Evolutionary conservation across 1,140 invertebrate species (phyloP).

Genomic region (Euwallacea similis): DNA sequence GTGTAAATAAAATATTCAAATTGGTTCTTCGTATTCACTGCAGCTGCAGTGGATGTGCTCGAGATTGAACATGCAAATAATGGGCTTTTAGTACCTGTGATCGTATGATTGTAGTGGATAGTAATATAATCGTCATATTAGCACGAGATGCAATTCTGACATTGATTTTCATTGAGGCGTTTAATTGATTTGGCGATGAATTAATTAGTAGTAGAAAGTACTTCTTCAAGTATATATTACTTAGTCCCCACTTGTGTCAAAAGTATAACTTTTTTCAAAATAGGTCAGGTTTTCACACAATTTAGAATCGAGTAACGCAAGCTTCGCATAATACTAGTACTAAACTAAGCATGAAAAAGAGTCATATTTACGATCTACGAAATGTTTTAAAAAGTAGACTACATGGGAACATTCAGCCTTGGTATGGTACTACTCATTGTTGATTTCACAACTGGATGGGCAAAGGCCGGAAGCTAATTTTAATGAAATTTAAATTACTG

Average conservation of each 20-base stretch:
- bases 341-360: neutral
- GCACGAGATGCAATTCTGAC: conserved; percentile 1
- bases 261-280: too few species aligned
- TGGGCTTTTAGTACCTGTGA: conserved; percentile 12
- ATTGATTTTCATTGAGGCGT: too few species aligned
- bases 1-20: conserved; percentile 23
- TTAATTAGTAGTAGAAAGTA: too few species aligned
- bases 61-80: conserved; percentile 16
- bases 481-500: conserved; percentile 10
- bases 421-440: conserved; percentile 15
- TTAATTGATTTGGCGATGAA: too few species aligned
- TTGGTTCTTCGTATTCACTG: conserved; percentile 17
- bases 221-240: too few species aligned
- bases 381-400: neutral
- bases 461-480: conserved; percentile 14
- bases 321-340: too few species aligned
- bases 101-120: conserved; percentile 7
- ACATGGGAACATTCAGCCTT: conserved; percentile 15
- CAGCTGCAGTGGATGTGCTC: conserved; percentile 3
- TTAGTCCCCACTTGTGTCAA: too few species aligned
- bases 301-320: too few species aligned
- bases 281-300: too few species aligned
- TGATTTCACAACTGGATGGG: conserved; percentile 14
- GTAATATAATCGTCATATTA: conserved; percentile 9
- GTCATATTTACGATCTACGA: neutral